Evolutionary conservation across 2,888 invertebrate genomes (phyloP).

Genomic region (Trichogramma evanescens): DNA sequence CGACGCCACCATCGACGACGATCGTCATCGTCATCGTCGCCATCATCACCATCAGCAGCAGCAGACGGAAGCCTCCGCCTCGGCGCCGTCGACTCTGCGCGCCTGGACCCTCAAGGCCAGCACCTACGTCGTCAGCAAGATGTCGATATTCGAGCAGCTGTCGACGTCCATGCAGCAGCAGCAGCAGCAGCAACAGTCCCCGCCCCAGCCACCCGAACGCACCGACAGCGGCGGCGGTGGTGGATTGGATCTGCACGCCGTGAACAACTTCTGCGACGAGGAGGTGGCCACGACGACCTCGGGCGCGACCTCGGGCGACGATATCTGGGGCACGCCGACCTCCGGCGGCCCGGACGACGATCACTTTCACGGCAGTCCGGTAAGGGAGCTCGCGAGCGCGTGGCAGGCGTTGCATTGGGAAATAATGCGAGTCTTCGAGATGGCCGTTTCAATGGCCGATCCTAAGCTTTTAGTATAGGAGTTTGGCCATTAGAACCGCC

Average conservation of each 20-base stretch:
- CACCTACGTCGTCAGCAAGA: constrained; percentile 75
- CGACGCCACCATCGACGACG: not conserved
- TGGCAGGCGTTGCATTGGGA: too few relatives aligned
- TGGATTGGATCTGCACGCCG: constrained; percentile 29
- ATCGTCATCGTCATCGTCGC: constrained; percentile 7
- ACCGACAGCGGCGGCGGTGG: constrained; percentile 34
- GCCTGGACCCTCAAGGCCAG: constrained; percentile 78
- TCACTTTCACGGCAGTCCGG: constrained; percentile 45
- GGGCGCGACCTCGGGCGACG: constrained; percentile 77
- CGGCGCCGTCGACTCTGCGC: constrained; percentile 52
- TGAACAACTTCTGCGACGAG: constrained; percentile 51
- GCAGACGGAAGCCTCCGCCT: constrained; percentile 42
- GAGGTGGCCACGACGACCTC: constrained; percentile 67
- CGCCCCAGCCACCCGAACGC: constrained; percentile 42
- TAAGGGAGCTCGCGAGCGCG: constrained; percentile 27
- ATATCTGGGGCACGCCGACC: constrained; percentile 84
- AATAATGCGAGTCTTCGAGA: not conserved
- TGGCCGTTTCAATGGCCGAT: not conserved
- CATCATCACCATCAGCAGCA: constrained; percentile 19
- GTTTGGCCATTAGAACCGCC: too few relatives aligned
- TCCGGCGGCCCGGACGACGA: constrained; percentile 78
- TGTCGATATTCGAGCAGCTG: constrained; percentile 63
- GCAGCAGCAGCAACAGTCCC: constrained; percentile 31
- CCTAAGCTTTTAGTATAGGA: too few relatives aligned
- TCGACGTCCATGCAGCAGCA: constrained; percentile 50